These are phyloP conservation scores for Oenanthe oenanthe DNA, from an alignment of 2,113 vertebrate species.

Conservation along the genomic window DNA sequence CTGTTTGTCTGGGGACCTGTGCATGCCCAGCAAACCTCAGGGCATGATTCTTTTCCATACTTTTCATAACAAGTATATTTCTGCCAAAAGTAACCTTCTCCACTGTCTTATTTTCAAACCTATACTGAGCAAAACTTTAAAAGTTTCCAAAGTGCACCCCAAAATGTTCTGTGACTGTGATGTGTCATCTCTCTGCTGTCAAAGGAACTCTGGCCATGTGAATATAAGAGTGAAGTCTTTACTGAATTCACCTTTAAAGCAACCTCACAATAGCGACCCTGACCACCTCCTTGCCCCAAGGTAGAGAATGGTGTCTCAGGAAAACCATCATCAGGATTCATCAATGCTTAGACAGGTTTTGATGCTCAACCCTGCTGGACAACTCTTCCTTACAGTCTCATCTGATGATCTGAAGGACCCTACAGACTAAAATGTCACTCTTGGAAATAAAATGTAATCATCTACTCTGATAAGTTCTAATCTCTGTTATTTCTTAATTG, in stretches of 20 bases:
- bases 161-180: neutral
- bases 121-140: neutral
- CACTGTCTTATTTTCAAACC: neutral
- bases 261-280: too few relatives aligned
- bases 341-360: neutral
- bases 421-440: neutral
- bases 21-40: neutral
- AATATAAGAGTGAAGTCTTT: neutral
- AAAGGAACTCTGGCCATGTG: neutral
- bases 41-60: neutral
- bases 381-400: neutral
- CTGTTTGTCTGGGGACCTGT: rapidly evolving
- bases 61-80: neutral
- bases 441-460: neutral
- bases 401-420: neutral
- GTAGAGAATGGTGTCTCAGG: neutral
- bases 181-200: neutral
- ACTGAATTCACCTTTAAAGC: neutral
- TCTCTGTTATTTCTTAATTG: neutral
- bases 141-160: neutral
- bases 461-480: neutral
- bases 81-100: neutral
- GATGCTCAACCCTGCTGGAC: neutral
- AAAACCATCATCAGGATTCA: neutral
- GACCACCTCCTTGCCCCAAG: too few relatives aligned